These are phyloP conservation scores for Xyrichtys novacula DNA, from an alignment of 2,797 vertebrate genomes.

Conservation along the genomic window DNA sequence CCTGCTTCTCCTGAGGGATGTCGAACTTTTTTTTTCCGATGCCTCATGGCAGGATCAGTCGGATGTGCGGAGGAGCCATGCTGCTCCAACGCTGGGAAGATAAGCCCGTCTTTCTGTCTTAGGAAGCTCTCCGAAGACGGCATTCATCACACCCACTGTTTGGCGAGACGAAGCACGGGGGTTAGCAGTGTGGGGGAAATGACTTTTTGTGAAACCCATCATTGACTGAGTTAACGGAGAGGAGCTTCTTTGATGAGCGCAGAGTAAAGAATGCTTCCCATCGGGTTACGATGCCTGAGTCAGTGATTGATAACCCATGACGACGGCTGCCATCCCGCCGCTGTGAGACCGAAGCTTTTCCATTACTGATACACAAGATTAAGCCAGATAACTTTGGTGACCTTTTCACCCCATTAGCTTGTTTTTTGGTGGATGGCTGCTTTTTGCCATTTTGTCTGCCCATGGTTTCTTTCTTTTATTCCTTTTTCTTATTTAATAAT, in stretches of 20 bases:
- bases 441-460: neutral
- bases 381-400: conserved; percentile 65
- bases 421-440: neutral
- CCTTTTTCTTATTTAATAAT: conserved; percentile 6
- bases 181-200: conserved; percentile 74
- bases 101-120: conserved; percentile 27
- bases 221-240: conserved; percentile 81
- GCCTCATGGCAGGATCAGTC: neutral
- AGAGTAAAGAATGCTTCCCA: conserved; percentile 73
- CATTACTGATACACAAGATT: conserved; percentile 78
- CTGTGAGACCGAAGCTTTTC: conserved; percentile 54
- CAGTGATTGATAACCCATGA: conserved; percentile 77
- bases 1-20: neutral
- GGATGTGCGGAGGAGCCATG: conserved; percentile 15
- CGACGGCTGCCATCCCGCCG: conserved; percentile 47
- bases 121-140: conserved; percentile 30
- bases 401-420: conserved; percentile 58
- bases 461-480: neutral
- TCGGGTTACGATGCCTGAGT: conserved; percentile 55
- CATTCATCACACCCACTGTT: conserved; percentile 70
- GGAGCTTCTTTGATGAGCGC: conserved; percentile 72
- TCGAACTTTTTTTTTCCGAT: conserved; percentile 1
- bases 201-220: conserved; percentile 77
- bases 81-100: conserved; percentile 35
- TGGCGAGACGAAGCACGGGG: conserved; percentile 40